A percentile compares a stretch with the other conserved stretches of the same genome.
phyloP scores from a whole-genome alignment of 2,888 invertebrate genomes.

The Epinotia brunnichana region DNA sequence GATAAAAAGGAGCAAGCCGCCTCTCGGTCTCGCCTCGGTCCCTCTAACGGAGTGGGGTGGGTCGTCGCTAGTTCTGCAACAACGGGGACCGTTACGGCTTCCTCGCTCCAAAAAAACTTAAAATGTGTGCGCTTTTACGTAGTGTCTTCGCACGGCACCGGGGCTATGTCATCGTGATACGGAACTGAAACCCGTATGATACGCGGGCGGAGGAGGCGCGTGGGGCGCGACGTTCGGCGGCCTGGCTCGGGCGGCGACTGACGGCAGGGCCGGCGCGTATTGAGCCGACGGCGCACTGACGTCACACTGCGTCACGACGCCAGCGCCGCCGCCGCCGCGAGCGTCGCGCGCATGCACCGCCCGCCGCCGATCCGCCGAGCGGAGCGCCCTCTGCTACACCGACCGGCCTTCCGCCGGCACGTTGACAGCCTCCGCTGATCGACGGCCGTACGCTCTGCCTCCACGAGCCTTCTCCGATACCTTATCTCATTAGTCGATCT shows the following conservation, averaged over 20 bases:
- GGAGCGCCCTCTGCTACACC: slow-evolving; percentile 48
- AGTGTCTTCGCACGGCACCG: slow-evolving; percentile 79
- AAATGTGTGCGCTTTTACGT: slow-evolving; percentile 80
- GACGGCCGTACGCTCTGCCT: slow-evolving; percentile 62
- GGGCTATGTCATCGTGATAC: slow-evolving; percentile 82
- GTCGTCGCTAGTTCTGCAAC: slow-evolving; percentile 82
- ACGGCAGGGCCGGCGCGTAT: slow-evolving; percentile 84
- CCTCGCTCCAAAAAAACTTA: slow-evolving; percentile 80
- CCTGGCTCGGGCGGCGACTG: slow-evolving; percentile 84
- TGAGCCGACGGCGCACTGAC: slow-evolving; percentile 88
- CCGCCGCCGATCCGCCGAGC: slow-evolving; percentile 59
- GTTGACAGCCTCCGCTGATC: slow-evolving; percentile 71
- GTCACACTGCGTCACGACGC: slow-evolving; percentile 87
- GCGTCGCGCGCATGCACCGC: slow-evolving; percentile 71
- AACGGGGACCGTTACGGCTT: slow-evolving; percentile 80
- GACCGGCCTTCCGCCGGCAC: slow-evolving; percentile 70
- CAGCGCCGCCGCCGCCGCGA: slow-evolving; percentile 76
- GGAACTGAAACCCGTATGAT: slow-evolving; percentile 82
- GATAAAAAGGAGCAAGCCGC: slow-evolving; percentile 79
- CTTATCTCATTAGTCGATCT: slow-evolving; percentile 44
- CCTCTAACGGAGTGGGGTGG: slow-evolving; percentile 77
- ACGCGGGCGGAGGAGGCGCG: slow-evolving; percentile 77
- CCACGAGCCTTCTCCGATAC: slow-evolving; percentile 46
- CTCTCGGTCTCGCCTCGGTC: slow-evolving; percentile 78
- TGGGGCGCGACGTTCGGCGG: slow-evolving; percentile 77